Base-by-base conservation (phyloP, 2,797 vertebrate species). In the Crypturellus tataupa region DNA sequence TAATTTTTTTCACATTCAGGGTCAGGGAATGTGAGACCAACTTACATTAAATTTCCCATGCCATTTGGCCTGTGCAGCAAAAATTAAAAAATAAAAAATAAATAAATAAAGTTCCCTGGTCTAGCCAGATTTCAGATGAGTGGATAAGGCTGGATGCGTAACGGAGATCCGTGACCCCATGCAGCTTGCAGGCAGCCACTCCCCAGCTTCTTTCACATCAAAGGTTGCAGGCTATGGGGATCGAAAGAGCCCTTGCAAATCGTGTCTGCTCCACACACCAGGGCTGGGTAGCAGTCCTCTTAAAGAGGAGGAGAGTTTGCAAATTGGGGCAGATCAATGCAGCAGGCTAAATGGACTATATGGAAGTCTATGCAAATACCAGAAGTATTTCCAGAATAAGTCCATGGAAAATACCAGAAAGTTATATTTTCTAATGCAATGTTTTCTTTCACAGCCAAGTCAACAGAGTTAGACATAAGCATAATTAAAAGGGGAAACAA, bases 101-200 rank as follows among this genome's bases (percentile, higher is more conserved):
- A 96, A 93, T 93, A 88, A 94, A 92, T 85, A 95, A 87, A 87
- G 94, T 96, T 96, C 94, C 93, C 76, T 94, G 90, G 96, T 90
- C 86, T 92, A 95, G 93, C 93, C 96, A 92, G 93, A 93, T 97
- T 97, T 97, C 93, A 96, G 95, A 96, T 97, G 97, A 97, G 97
- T 97, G 96, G 97, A 95, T 94, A 95, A 95, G 81, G 86, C 87
- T 96, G 96, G 94, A 73, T 81, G 49, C 1, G 12, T 86, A 97
- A 82, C 87, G 70, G 58, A 86, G 65, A 88, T 94, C 95, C 96
- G 71, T 95, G 93, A 96, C 96, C 95, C 91, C 91, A 80, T 80
- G 90, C 67, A 81, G 84, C 80, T 94, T 95, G 95, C 78, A 93
- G 86, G 92, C 90, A 51, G 78, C 91, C 89, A 67, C 77, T 88